Evolutionary conservation across 2,888 invertebrate species (phyloP), one percentile per base, ranked within the genome.

Genomic region (Acronicta alni): DNA sequence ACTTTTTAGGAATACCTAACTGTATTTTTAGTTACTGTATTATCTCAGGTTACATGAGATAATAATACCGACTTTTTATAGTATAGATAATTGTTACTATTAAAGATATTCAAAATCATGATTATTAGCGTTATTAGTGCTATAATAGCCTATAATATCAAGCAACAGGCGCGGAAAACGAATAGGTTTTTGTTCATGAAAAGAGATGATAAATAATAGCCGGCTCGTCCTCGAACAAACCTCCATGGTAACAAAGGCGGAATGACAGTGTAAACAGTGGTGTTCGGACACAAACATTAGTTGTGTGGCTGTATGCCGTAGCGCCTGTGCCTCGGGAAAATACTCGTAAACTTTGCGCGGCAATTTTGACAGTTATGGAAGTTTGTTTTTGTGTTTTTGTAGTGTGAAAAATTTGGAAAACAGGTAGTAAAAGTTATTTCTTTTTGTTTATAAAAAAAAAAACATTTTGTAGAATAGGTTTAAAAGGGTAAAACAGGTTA

Each of bases 241-340:
- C 54, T 62, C 69, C 75, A 72, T 78, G 68, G 78, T 63, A 64
- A 77, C 75, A 77, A 74, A 56, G 41, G 61, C 62, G 48, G 57
- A 60, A 73, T 63, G 72, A 63, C 63, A 61, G 60, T 61, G 75
- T 75, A 75, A 75, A 75, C 75, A 75, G 64, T 77, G 53, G 67
- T 73, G 57, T 63, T 55, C 71, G 72, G 72, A 75, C 67, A 71
- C 79, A 85, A 86, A 84, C 87, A 83, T 81, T 84, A 80, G 84
- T 83, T 79, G 82, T 79, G 77, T 55, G 83, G 81, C 81, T 79
- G 87, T 75, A 82, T 82, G 80, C 70, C 75, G 71, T 74, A 75
- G 49, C 75, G 82, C 76, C 79, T 72, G 77, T 74, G 82, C 76
- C 72, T 61, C 64, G 58, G 59, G 80, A 82, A 84, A 81, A 76